phyloP scores from a whole-genome alignment of 1,140 invertebrate genomes.

The Hyphantria cunea region DNA sequence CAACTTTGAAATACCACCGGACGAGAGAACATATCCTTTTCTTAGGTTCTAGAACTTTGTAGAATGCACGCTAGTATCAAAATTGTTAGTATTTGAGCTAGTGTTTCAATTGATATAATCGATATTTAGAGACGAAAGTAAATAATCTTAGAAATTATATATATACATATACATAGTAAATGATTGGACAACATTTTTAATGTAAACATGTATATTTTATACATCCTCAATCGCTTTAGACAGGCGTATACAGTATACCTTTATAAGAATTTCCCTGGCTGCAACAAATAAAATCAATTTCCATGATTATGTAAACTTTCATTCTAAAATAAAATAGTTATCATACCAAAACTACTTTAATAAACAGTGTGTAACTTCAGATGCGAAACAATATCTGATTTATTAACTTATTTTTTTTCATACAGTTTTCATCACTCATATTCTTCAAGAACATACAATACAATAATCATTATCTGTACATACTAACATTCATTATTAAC shows the following conservation, averaged over 20 bases:
- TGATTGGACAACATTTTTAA: constrained; percentile 12
- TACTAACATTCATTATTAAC: constrained; percentile 20
- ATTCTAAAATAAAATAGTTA: constrained; percentile 7
- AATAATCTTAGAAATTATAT: constrained; percentile 29
- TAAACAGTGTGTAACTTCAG: constrained; percentile 2
- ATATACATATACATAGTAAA: not conserved
- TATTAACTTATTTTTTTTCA: too few species aligned
- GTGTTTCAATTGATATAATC: constrained; percentile 54
- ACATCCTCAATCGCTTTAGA: constrained; percentile 32
- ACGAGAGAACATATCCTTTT: constrained; percentile 34
- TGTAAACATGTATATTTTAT: constrained; percentile 28
- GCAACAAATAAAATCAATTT: constrained; percentile 18
- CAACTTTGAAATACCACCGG: constrained; percentile 36
- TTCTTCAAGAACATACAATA: not conserved
- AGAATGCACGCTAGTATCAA: constrained; percentile 79
- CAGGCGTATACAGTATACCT: constrained; percentile 18
- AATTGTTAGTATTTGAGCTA: constrained; percentile 73
- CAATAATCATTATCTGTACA: constrained; percentile 10
- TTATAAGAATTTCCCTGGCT: constrained; percentile 15
- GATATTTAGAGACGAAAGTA: constrained; percentile 39
- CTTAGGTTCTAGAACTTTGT: constrained; percentile 56
- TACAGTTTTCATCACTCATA: not conserved
- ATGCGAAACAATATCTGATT: too few species aligned
- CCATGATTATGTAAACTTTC: constrained; percentile 13
- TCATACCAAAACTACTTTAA: constrained; percentile 2